Base-by-base conservation (phyloP, 2,888 invertebrate genomes). In the Lysandra coridon region DNA sequence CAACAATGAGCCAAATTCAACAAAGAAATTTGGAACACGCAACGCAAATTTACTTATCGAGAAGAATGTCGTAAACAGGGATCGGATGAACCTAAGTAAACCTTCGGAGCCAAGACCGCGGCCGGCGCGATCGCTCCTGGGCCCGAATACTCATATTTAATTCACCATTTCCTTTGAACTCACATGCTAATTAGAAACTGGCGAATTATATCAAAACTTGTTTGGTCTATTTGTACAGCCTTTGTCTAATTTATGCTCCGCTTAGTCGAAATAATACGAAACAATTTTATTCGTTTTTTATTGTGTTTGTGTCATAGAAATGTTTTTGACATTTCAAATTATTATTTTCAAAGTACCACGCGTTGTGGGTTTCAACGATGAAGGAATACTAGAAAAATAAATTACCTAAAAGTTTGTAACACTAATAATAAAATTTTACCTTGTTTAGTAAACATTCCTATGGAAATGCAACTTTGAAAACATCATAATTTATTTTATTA, bases 141-240 rank as follows among this genome's bases (percentile, higher is more conserved):
- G 87, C 89, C 87, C 93, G 91, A 93, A 93, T 92, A 93, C 92
- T 92, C 92, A 94, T 94, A 93, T 93, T 92, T 93, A 92, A 94
- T 93, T 92, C 89, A 23, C 85, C 84, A 83, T 85, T 83, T 84
- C 85, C 87, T 90, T 88, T 89, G 87, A 87, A 83, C 83, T 82
- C 82, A 82, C 86, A 86, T 85, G 86, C 85, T 85, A 86, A 90
- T 89, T 90, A 88, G 89, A 89, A 90, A 90, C 87, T 86, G 85
- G 86, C 87, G 84, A 83, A 84, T 84, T 83, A 84, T 82, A 83
- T 83, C 82, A 82, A 84, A 84, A 80, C 83, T 82, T 81, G 80
- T 60, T 74, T 60, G 30, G 60, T 30, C 79, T 78, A 78, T 80
- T 79, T 80, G 62, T 62, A 77, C 64, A 78, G 60, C 74, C 73